Evolutionary conservation across 2,888 invertebrate genomes (phyloP).

Genomic region (Cephus nigrinus): DNA sequence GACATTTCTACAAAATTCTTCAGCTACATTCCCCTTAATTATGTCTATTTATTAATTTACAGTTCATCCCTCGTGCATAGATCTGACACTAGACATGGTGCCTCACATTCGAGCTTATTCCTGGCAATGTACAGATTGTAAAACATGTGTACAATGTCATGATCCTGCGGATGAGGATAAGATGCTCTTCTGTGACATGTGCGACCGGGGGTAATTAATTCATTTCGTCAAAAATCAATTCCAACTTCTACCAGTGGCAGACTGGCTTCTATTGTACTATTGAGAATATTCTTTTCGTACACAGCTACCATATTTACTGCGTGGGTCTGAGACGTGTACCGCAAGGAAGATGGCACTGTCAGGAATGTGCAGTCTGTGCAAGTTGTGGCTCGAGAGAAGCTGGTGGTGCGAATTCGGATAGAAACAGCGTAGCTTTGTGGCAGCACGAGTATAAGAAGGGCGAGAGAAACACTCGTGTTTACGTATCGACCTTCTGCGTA

Average conservation of each 20-base stretch:
- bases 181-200: conserved; percentile 95
- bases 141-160: conserved; percentile 87
- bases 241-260: neutral
- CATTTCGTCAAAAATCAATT: neutral
- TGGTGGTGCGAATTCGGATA: conserved; percentile 63
- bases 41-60: conserved; percentile 34
- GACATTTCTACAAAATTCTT: neutral
- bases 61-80: conserved; percentile 90
- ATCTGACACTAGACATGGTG: conserved; percentile 85
- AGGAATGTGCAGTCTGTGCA: conserved; percentile 77
- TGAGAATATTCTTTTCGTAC: neutral
- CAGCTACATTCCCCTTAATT: neutral
- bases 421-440: conserved; percentile 66
- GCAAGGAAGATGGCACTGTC: conserved; percentile 91
- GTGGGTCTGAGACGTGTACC: conserved; percentile 85
- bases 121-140: conserved; percentile 96
- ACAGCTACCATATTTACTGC: conserved; percentile 88
- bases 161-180: conserved; percentile 87
- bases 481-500: conserved; percentile 73
- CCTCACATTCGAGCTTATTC: conserved; percentile 85
- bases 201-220: conserved; percentile 81
- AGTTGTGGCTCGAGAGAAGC: conserved; percentile 68
- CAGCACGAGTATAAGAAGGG: conserved; percentile 69
- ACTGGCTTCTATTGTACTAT: no score
- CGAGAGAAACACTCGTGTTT: conserved; percentile 66